phyloP scores from a whole-genome alignment of 2,113 vertebrate genomes.

The Pterocles orientalis region DNA sequence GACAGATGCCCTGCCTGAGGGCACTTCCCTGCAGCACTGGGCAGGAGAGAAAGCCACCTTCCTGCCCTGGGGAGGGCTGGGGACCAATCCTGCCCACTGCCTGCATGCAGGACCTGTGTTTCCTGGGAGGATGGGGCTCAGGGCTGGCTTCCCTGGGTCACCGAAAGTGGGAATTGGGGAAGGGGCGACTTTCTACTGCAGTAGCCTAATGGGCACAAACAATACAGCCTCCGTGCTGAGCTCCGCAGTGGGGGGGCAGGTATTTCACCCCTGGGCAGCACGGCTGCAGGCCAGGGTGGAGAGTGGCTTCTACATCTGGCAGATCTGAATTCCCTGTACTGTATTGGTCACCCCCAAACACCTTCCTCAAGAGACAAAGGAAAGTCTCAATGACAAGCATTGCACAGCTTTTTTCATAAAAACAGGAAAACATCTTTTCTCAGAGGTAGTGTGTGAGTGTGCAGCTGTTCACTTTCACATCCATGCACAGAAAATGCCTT shows the following conservation, averaged over 20 bases:
- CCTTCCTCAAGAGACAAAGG: neutral
- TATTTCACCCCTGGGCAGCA: fast-evolving
- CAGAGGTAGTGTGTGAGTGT: neutral
- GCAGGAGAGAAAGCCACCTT: neutral
- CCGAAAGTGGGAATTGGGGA: fast-evolving
- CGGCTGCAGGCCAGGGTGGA: neutral
- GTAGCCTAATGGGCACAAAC: neutral
- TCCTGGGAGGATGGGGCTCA: fast-evolving
- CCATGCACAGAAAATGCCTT: neutral
- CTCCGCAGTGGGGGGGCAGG: neutral
- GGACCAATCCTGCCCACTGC: neutral
- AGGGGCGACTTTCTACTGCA: neutral
- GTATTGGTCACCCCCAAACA: neutral
- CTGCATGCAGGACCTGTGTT: fast-evolving
- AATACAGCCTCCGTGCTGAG: neutral
- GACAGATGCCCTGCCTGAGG: neutral
- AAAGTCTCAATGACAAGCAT: neutral
- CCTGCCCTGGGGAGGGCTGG: neutral
- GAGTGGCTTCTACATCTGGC: neutral
- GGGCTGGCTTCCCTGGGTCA: neutral
- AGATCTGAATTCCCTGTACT: neutral
- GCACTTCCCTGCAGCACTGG: neutral
- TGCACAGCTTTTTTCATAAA: neutral
- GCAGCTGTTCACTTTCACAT: neutral
- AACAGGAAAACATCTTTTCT: neutral